Base-by-base conservation (phyloP, 1,140 invertebrate genomes). In the Neodiprion virginianus region DNA sequence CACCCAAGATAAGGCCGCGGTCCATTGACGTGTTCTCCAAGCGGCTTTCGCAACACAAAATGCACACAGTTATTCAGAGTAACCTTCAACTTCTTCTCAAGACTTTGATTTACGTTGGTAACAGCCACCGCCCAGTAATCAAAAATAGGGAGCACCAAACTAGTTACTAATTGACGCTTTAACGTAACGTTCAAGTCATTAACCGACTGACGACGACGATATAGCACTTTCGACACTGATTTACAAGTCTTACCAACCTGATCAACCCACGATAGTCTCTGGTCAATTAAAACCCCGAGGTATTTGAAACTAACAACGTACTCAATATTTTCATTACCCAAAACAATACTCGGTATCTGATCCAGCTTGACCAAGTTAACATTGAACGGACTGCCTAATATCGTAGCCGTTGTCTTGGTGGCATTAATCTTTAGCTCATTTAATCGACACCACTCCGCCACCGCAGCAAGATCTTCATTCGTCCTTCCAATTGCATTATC, bases 21-120 rank as follows among this genome's bases (percentile, higher is more conserved):
- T 23, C 28, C 8, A 10, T 8, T 10, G 10, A 68, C 17, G 21
- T 23, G 10, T 8, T 8, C n/a, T 8, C 17, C n/a, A 8, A 8
- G 67, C 67, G 67, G 67, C 9, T 10, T 10, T 40, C 67, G 9
- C 10, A 68, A 17, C 17, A 68, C 8, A 17, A 68, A 1, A 21
- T 17, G 67, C 10, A 68, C 67, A 21, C 67, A 68, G 67, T 68
- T 68, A 68, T 68, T 68, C 10, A 68, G 67, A 21, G 67, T 10
- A 8, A 68, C 67, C 8, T 23, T 8, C 8, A 68, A 17, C 10
- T 10, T 12, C 28, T 23, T 10, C 21, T 68, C 67, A 68, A 68
- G 67, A 10, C 21, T 17, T 10, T 23, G 8, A 28, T 8, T 10
- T 68, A 68, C 10, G 67, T 68, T 68, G 10, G 1, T 68, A 8